Evolutionary conservation across 2,888 invertebrate species (phyloP).

Genomic region (Cistogaster globosa): DNA sequence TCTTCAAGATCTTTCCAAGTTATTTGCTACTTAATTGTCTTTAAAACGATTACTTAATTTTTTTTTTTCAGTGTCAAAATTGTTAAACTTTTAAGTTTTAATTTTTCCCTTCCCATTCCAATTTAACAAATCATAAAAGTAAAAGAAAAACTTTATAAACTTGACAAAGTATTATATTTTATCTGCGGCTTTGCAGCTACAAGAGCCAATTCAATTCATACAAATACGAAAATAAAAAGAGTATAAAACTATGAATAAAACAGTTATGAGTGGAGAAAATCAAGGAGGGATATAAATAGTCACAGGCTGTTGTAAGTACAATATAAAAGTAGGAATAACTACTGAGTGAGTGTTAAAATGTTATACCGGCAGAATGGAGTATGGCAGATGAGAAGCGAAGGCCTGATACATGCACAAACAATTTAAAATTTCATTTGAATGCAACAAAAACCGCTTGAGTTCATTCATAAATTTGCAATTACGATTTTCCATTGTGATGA

Average conservation of each 20-base stretch:
- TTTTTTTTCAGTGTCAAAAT: slow-evolving; percentile 34
- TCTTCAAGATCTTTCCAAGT: too few relatives aligned
- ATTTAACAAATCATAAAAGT: slow-evolving; percentile 44
- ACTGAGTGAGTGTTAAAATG: slow-evolving; percentile 44
- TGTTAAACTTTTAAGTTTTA: slow-evolving; percentile 58
- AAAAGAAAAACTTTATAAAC: slow-evolving; percentile 59
- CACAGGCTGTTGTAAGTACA: neutral
- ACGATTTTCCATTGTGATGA: slow-evolving; percentile 71
- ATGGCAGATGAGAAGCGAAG: neutral
- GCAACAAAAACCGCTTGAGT: slow-evolving; percentile 65
- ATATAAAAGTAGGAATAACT: neutral
- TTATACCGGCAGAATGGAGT: neutral
- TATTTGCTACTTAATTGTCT: too few relatives aligned
- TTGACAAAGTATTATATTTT: slow-evolving; percentile 70
- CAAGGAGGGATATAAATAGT: slow-evolving; percentile 3
- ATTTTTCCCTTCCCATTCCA: slow-evolving; percentile 47
- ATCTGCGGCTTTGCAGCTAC: slow-evolving; percentile 70
- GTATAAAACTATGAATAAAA: slow-evolving; percentile 56
- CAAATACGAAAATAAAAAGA: slow-evolving; percentile 40
- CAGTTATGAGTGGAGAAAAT: slow-evolving; percentile 14
- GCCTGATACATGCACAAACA: slow-evolving; percentile 54
- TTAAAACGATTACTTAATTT: too few relatives aligned
- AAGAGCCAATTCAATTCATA: slow-evolving; percentile 61
- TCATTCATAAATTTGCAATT: slow-evolving; percentile 70
- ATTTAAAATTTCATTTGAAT: slow-evolving; percentile 59